Evolutionary conservation across 2,888 invertebrate genomes (phyloP), one percentile per base, ranked within the genome.

Genomic region (Blastobasis adustella): DNA sequence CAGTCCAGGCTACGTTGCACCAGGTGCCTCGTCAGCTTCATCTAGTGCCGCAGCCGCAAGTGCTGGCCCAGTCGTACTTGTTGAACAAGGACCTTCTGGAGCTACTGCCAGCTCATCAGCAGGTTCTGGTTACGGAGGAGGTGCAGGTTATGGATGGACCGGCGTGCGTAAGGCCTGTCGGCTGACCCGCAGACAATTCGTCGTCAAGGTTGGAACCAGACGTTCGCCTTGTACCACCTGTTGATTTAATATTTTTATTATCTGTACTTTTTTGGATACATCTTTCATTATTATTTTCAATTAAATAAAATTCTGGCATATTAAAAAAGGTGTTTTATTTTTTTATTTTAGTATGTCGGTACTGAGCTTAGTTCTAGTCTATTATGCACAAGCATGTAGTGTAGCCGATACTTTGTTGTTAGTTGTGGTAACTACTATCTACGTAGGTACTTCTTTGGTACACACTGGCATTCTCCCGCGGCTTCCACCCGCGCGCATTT

Each of bases 191-290:
- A 68, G 65, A 45, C 74, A 79, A 54, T 68, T 82, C 37, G 58
- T 69, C 40, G 77, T 85, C 6, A 80, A 76, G 62, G 66, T 70
- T 47, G 73, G 75, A 49, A 67, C 66, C 49, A 69, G 67, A 50
- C 71, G 73, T 50, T 62, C 58, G 38, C 71, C 71, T 46, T 85
- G 82, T 55, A 54, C 58, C 10, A 71, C 68, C 45, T 86, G 85
- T 61, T 83, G 74, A 64, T 52, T 58, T 47, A 49, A 37, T 49
- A 47, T 54, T 49, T 57, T 50, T 53, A 41, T 49, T 52, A 51
- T 47, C 43, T 57, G 55, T 54, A 47, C 58, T 55, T 56, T 45
- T 47, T 50, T 68, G 75, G 76, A 79, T 81, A 78, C 80, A 80
- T 82, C 74, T 77, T 79, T 69, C 36, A 56, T 56, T 49, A 57